Evolutionary conservation across 2,888 invertebrate genomes (phyloP), one percentile per base, ranked within the genome.

Genomic region (Catocala sponsa): DNA sequence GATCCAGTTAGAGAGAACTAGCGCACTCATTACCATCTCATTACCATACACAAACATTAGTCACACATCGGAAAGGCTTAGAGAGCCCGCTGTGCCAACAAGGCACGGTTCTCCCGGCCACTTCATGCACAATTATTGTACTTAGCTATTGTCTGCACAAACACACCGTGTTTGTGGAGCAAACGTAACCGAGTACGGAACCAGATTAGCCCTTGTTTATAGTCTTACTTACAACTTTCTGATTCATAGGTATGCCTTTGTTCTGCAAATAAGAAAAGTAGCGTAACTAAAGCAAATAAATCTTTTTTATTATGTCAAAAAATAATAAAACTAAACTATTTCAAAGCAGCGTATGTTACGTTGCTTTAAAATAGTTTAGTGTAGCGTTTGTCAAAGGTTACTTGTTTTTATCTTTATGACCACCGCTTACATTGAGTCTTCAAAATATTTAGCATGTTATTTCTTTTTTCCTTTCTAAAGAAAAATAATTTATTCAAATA

Each of bases 41-140:
- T 94, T 92, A 94, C 74, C 94, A 94, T 94, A 92, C 56, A 70
- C 91, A 91, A 94, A 93, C 91, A 92, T 91, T 91, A 89, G 90
- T 91, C 90, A 89, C 87, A 87, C 87, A 86, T 88, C 83, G 89
- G 85, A 86, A 86, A 87, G 91, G 91, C 89, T 92, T 88, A 91
- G 87, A 84, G 87, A 84, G 85, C 81, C 84, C 89, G 83, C 83
- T 88, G 84, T 84, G 82, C 89, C 87, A 91, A 91, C 91, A 91
- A 83, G 87, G 82, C 83, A 81, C 80, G 83, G 77, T 82, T 82
- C 85, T 80, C 80, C 65, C 72, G 81, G 82, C 84, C 85, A 85
- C 90, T 91, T 86, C 86, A 86, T 86, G 88, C 88, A 88, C 91
- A 92, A 92, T 92, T 92, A 92, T 92, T 91, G 90, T 91, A 90